Evolutionary conservation across 1,140 invertebrate genomes (phyloP).

Genomic region (Ostrea denselamellosa): DNA sequence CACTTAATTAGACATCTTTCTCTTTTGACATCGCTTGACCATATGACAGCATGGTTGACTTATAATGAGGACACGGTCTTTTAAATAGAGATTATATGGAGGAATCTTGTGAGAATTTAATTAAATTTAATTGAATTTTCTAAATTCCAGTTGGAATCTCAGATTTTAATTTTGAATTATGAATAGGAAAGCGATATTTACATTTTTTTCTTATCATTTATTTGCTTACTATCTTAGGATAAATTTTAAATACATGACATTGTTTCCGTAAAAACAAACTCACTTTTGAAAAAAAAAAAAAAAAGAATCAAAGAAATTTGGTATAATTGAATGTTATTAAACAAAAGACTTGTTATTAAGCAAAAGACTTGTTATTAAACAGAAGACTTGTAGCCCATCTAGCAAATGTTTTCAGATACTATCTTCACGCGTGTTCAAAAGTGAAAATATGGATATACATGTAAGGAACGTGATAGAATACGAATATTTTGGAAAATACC

Average conservation of each 20-base stretch:
- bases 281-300: not conserved
- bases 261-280: no score
- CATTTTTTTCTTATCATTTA: not conserved
- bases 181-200: not conserved
- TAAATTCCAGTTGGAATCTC: not conserved
- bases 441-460: no score
- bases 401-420: no score
- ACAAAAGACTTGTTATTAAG: no score
- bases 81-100: not conserved
- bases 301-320: not conserved
- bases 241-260: not conserved
- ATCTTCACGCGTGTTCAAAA: no score
- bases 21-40: slow-evolving; percentile 1
- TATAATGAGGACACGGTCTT: not conserved
- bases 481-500: no score
- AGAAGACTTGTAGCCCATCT: no score
- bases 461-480: no score
- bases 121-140: slow-evolving; percentile 21
- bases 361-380: no score
- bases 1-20: slow-evolving; percentile 9
- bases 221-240: not conserved
- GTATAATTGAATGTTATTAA: no score
- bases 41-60: slow-evolving; percentile 14
- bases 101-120: slow-evolving; percentile 3
- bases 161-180: not conserved